phyloP scores from a whole-genome alignment of 1,140 invertebrate species.

The Aphis gossypii region DNA sequence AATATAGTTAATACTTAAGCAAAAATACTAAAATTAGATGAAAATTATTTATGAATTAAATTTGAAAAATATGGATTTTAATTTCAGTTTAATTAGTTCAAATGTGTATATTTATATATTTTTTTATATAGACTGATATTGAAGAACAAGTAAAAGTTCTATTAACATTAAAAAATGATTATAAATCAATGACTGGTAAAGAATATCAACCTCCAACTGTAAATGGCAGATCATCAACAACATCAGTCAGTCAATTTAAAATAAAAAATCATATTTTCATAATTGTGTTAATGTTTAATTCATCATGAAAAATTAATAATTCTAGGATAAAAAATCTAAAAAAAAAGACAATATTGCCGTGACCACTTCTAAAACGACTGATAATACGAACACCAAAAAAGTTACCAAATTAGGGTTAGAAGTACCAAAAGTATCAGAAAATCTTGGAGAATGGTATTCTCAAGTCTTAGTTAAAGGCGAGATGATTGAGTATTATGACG shows the following conservation, averaged over 20 bases:
- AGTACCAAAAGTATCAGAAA: slow-evolving; percentile 84
- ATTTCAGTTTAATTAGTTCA: too few relatives aligned
- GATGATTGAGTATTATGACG: slow-evolving; percentile 99
- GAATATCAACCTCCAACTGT: background rate
- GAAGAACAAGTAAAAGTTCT: background rate
- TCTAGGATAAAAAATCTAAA: slow-evolving; percentile 38
- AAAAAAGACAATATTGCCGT: slow-evolving; percentile 43
- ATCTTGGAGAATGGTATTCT: slow-evolving; percentile 97
- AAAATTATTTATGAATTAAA: too few relatives aligned
- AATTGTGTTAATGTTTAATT: too few relatives aligned
- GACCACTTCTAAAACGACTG: slow-evolving; percentile 39
- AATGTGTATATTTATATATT: too few relatives aligned
- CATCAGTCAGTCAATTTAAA: background rate
- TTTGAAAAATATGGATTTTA: too few relatives aligned
- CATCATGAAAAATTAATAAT: background rate
- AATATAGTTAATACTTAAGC: too few relatives aligned
- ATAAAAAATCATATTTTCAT: background rate
- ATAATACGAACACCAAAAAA: slow-evolving; percentile 72
- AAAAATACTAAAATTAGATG: too few relatives aligned
- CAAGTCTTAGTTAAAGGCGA: slow-evolving; percentile 97
- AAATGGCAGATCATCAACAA: background rate
- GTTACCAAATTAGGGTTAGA: slow-evolving; percentile 92
- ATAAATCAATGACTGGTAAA: background rate
- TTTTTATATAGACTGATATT: background rate
- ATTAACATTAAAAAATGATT: background rate